Base-by-base conservation (phyloP, 2,888 invertebrate genomes). In the Cryptus armator region DNA sequence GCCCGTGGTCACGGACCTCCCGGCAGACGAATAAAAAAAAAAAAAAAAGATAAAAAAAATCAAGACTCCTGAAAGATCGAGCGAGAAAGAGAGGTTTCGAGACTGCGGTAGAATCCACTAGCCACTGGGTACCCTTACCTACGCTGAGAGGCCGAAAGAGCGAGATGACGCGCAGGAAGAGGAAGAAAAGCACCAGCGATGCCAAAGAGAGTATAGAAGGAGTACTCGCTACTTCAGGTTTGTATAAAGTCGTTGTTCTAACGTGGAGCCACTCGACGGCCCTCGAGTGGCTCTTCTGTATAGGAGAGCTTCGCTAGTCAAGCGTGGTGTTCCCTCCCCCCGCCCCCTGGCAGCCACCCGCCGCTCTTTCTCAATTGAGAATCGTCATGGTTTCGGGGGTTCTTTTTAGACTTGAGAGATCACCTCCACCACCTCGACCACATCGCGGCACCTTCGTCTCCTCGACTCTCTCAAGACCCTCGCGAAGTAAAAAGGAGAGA, bases 171-270 rank as follows among this genome's bases (percentile, higher is more conserved):
- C 14, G 53, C 29, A 10, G 43, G 48, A 12, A 24, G 43, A 32
- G 9, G 12, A 7, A 24, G 46, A 64, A 59, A 77, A 76, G 77
- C 74, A 76, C 37, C 77, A 83, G 80, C 62, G 71, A 83, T 76
- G 85, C 64, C 70, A 29, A 37, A 48, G 48, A 44, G 78, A 78
- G 81, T 78, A 46, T 77, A 37, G 86, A 85, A 37, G 78, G 64
- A 86, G 87, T 87, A 87, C 87, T 86, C 67, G 81, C 76, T 86
- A 84, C 87, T 88, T 86, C 72, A 83, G 37, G 81, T 86, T 85
- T 87, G 88, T 89, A 88, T 87, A 87, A 87, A 89, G 89, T 87
- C 89, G 87, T 90, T 90, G 90, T 90, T 90, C 88, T 86, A 88
- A 88, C 87, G 88, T 76, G 76, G 79, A 83, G 83, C 80, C 80